These are phyloP conservation scores for Adrianichthys oophorus DNA, from an alignment of 2,797 vertebrate genomes.

Conservation along the genomic window DNA sequence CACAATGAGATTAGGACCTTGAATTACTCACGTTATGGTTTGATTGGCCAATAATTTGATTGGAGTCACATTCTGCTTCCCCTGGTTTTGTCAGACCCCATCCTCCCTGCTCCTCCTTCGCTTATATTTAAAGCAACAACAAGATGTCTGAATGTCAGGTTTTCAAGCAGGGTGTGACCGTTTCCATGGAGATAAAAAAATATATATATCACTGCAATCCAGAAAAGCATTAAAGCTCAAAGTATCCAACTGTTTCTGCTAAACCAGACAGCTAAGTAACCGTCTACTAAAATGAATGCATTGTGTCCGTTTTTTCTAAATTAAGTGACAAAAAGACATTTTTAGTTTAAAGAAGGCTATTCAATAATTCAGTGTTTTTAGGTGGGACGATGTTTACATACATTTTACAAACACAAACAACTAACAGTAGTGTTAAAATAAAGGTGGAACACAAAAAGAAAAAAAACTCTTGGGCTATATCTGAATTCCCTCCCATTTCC, in stretches of 20 bases:
- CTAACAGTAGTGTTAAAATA: too few species aligned
- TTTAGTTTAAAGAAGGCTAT: too few species aligned
- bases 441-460: too few species aligned
- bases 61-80: conserved; percentile 85
- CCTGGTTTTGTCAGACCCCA: conserved; percentile 58
- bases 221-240: conserved; percentile 35
- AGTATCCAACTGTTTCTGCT: conserved; percentile 10
- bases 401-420: too few species aligned
- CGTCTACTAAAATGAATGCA: neutral
- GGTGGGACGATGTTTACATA: too few species aligned
- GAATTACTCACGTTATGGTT: conserved; percentile 90
- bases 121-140: conserved; percentile 47
- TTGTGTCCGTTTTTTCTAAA: too few species aligned
- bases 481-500: too few species aligned
- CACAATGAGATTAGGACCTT: conserved; percentile 89
- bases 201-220: conserved; percentile 17
- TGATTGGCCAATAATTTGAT: conserved; percentile 93
- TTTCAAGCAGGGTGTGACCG: conserved; percentile 70
- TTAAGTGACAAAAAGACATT: too few species aligned
- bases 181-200: conserved; percentile 72
- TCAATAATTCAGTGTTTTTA: too few species aligned
- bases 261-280: neutral
- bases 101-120: conserved; percentile 30
- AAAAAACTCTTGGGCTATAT: too few species aligned
- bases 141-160: conserved; percentile 52